Base-by-base conservation (phyloP, 1,140 invertebrate genomes). In the Tenebrio molitor region DNA sequence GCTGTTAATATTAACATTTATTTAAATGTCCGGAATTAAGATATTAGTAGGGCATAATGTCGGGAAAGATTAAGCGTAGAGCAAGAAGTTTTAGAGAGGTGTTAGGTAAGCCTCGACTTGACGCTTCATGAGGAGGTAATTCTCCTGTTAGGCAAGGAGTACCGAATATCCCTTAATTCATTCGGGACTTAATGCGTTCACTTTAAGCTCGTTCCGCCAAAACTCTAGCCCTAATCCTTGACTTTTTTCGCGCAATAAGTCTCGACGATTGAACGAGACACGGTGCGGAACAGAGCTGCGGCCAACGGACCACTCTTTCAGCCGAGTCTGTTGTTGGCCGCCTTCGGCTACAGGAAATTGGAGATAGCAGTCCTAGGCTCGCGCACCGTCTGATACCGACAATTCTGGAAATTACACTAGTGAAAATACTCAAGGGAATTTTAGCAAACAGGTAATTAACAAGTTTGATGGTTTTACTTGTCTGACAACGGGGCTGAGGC, bases 401-500 rank as follows among this genome's bases (percentile, higher is more conserved):
- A 81, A 82, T 82, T 78, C 78, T 80, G 80, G 77, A 82, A 80
- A 82, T 81, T 80, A 80, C 76, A 77, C 79, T 74, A 78, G 78
- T 76, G 81, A 80, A 82, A 80, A 81, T 78, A 79, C 80, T 78
- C 80, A 75, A 77, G 80, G 80, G 81, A 82, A 79, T 79, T 80
- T 80, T 81, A 80, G 77, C 79, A 80, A 80, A 81, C 80, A 81
- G 80, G 80, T 82, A 82, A 82, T 82, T 82, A 82, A 81, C 81
- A 82, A 82, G 78, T 82, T 82, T 82, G 81, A 82, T 82, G 81
- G 79, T 79, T 81, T 82, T 78, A 77, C 79, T 80, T 78, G 75
- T 77, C 77, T 75, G 74, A 58, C 72, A 69, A 68, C 65, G 63
- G 73, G 75, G 50, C 50, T 14, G 23, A 10, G 50, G 50, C 50